Evolutionary conservation across 2,888 invertebrate species (phyloP), one percentile per base, ranked within the genome.

Genomic region (Phyllotreta striolata): DNA sequence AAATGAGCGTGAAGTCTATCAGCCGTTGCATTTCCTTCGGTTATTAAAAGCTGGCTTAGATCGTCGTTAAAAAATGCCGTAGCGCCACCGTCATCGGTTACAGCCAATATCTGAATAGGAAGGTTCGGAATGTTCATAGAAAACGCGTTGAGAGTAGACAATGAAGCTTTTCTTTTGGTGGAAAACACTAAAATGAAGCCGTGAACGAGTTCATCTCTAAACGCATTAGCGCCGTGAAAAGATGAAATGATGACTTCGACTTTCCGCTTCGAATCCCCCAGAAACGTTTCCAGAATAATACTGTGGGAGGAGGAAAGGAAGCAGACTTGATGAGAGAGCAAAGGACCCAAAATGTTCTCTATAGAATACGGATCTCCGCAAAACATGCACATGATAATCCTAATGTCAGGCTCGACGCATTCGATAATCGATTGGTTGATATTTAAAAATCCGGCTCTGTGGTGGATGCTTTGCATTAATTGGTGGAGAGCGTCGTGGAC

Each of bases 101-200:
- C 91, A 38, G 96, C 94, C 81, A 96, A 90, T 83, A 96, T 93
- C 87, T 96, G 96, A 73, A 95, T 92, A 8, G 95, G 95, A 77
- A 95, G 85, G 83, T 94, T 93, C 70, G 95, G 92, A 81, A 96
- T 93, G 85, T 94, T 94, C 86, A 92, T 92, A 12, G 95, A 93
- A 83, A 96, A 95, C 57, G 96, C 93, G 79, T 95, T 96, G 66
- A 98, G 85, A 44, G 95, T 96, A 4, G 95, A 92, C 71, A 97
- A 86, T 8, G 96, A 97, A 34, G 97, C 96, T 87, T 93, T 94
- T 78, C 97, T 87, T 82, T 96, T 95, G 6, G 96, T 92, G 0
- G 96, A 97, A 81, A 95, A 98, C 65, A 96, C 94, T 69, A 97
- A 87, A 75, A 98, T 94, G 79, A 95, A 96, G 34, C 97, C 98